phyloP scores from a whole-genome alignment of 2,113 vertebrate genomes.

The Bettongia penicillata region DNA sequence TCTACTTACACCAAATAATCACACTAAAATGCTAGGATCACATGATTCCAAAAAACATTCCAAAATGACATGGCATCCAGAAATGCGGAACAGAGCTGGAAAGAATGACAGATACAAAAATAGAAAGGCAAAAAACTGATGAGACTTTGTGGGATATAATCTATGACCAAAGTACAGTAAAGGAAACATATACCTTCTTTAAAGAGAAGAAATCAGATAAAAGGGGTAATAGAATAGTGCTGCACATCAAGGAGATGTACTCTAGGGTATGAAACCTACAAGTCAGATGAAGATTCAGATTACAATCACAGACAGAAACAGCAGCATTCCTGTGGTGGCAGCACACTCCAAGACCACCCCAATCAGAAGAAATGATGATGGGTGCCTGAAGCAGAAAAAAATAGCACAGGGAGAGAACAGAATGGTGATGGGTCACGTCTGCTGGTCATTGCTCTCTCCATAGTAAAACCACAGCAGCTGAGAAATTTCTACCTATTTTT shows the following conservation, averaged over 20 bases:
- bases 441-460: background rate
- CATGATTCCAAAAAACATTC: conserved; percentile 11
- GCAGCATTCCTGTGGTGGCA: background rate
- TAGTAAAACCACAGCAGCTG: background rate
- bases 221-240: background rate
- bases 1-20: background rate
- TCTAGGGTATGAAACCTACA: background rate
- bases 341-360: background rate
- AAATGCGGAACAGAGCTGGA: conserved; percentile 43
- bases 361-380: background rate
- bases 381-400: background rate
- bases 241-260: background rate
- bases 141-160: background rate
- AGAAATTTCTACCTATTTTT: background rate
- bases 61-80: conserved; percentile 35
- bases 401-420: background rate
- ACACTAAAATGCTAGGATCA: conserved; percentile 43
- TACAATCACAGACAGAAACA: background rate
- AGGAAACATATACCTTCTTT: background rate
- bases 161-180: background rate
- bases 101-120: conserved; percentile 55
- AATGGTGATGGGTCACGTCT: background rate
- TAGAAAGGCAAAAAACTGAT: background rate
- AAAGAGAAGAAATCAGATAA: background rate
- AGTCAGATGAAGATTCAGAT: background rate